phyloP scores from a whole-genome alignment of 2,888 invertebrate species.

The Antheraea yamamai region DNA sequence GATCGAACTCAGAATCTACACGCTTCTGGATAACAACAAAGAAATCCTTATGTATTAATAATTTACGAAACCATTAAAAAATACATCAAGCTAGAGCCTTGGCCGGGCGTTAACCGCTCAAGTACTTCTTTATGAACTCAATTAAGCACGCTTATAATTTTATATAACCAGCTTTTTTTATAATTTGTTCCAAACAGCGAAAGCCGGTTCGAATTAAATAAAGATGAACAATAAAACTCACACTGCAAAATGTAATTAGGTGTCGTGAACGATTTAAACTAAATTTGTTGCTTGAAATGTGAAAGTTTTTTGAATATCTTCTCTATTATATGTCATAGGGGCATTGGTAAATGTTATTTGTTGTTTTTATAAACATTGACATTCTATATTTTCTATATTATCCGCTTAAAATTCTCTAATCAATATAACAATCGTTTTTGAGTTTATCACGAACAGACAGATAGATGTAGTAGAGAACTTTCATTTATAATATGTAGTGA shows the following conservation, averaged over 20 bases:
- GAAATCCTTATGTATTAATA: background rate
- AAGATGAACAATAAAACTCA: background rate
- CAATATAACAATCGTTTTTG: too few species aligned
- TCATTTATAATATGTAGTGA: too few species aligned
- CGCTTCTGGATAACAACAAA: background rate
- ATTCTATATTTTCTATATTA: too few species aligned
- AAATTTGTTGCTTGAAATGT: too few species aligned
- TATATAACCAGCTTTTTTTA: background rate
- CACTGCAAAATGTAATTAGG: background rate
- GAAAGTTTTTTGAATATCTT: too few species aligned
- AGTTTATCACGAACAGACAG: too few species aligned
- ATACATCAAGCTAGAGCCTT: slow-evolving; percentile 1
- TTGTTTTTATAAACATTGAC: too few species aligned
- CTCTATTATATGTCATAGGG: too few species aligned
- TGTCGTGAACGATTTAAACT: too few species aligned
- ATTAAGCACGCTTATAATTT: slow-evolving; percentile 4
- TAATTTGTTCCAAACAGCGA: background rate
- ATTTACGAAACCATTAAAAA: background rate
- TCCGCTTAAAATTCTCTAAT: too few species aligned
- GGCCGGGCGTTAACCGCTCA: slow-evolving; percentile 4
- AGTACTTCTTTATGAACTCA: background rate
- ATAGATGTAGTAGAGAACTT: too few species aligned
- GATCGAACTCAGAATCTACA: background rate
- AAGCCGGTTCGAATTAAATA: background rate
- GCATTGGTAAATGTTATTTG: too few species aligned